Evolutionary conservation across 2,113 vertebrate genomes (phyloP).

Genomic region (Dunckerocampus dactyliophorus): DNA sequence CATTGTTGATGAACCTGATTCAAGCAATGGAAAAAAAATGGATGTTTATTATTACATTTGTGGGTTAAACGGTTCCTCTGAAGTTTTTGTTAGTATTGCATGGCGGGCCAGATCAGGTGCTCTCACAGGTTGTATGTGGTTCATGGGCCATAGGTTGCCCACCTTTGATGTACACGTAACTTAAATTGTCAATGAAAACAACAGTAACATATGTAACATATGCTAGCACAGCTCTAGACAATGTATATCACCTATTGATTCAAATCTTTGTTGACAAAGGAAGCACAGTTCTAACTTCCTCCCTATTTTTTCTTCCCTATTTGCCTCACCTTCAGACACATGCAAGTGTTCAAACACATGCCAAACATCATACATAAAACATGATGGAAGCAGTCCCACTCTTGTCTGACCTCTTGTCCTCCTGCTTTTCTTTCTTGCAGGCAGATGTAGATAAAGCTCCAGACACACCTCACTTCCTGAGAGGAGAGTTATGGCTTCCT

Average conservation of each 20-base stretch:
- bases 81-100: too few species aligned
- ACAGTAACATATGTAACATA: too few species aligned
- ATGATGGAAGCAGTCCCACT: slow-evolving; percentile 67
- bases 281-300: slow-evolving; percentile 50
- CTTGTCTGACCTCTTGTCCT: slow-evolving; percentile 69
- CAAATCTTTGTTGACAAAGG: slow-evolving; percentile 51
- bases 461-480: slow-evolving; percentile 74
- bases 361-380: slow-evolving; percentile 71
- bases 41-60: too few species aligned
- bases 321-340: slow-evolving; percentile 65
- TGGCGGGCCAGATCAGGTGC: too few species aligned
- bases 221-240: neutral
- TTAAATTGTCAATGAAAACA: slow-evolving; percentile 9
- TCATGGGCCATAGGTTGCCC: too few species aligned
- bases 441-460: slow-evolving; percentile 66
- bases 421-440: slow-evolving; percentile 51
- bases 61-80: too few species aligned
- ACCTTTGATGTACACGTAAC: neutral
- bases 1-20: too few species aligned
- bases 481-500: slow-evolving; percentile 70
- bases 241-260: too few species aligned
- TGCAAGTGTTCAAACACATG: slow-evolving; percentile 69
- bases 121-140: too few species aligned
- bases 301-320: slow-evolving; percentile 29
- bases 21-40: too few species aligned